phyloP scores from a whole-genome alignment of 2,888 invertebrate genomes.

The Alitta virens region DNA sequence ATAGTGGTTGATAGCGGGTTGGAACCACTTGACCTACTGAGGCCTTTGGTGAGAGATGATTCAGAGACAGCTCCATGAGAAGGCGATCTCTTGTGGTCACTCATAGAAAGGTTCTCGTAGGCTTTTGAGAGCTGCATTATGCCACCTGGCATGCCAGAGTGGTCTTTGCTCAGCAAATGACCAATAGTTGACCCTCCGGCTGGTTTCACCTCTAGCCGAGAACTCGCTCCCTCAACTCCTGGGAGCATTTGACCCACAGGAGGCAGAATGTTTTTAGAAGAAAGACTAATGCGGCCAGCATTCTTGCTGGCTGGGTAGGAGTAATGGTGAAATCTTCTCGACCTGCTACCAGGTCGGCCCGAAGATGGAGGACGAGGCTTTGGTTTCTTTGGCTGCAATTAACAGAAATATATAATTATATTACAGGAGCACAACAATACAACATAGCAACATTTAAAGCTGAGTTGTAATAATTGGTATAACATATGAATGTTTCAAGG shows the following conservation, averaged over 20 bases:
- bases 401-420: no score
- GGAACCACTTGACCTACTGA: neutral
- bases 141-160: no score
- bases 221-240: neutral
- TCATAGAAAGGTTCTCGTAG: no score
- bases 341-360: constrained; percentile 21
- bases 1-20: constrained; percentile 2
- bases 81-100: no score
- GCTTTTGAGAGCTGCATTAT: no score
- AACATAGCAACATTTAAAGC: no score
- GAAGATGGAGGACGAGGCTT: constrained; percentile 25
- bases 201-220: neutral
- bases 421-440: no score
- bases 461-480: no score
- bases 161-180: no score
- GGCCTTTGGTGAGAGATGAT: neutral
- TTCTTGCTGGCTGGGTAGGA: neutral
- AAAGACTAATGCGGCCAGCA: neutral
- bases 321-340: constrained; percentile 7
- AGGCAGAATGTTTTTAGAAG: constrained; percentile 48
- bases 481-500: no score
- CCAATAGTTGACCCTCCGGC: neutral
- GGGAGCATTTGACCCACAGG: constrained; percentile 30
- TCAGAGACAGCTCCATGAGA: no score
- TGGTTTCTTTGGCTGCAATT: constrained; percentile 25